Percentiles rank a stretch among this genome's conserved stretches.
phyloP scores from a whole-genome alignment of 2,888 invertebrate species.

The Oasisia sp. region DNA sequence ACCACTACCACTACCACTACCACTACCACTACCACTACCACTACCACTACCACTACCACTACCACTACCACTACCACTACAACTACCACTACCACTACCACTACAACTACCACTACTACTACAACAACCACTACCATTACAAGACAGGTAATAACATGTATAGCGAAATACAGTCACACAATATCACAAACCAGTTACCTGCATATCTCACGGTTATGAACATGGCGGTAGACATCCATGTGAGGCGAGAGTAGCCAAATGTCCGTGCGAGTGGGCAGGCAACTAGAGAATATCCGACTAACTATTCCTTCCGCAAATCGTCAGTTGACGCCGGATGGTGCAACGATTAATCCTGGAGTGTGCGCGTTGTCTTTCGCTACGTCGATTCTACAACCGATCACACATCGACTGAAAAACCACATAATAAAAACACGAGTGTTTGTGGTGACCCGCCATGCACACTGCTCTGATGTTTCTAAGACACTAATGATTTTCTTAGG shows the following conservation, averaged over 20 bases:
- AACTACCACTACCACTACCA: too few relatives aligned
- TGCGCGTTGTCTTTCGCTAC: too few relatives aligned
- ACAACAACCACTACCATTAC: neutral
- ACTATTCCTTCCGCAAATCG: neutral
- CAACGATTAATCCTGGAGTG: neutral
- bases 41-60: neutral
- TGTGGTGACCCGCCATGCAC: neutral
- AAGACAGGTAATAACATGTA: neutral
- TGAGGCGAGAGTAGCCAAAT: neutral
- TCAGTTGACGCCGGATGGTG: neutral
- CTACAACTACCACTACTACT: too few relatives aligned
- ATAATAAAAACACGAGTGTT: neutral
- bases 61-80: too few relatives aligned
- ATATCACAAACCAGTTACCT: neutral
- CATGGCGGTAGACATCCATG: neutral
- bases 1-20: neutral
- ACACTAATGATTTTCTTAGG: too few relatives aligned
- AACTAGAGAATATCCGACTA: neutral
- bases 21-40: neutral
- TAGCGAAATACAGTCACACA: neutral
- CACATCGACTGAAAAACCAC: neutral
- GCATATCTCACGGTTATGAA: conserved; percentile 8
- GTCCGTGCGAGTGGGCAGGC: neutral
- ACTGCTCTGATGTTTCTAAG: too few relatives aligned
- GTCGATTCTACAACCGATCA: neutral